Percentiles rank a stretch among this genome's conserved stretches.
Evolutionary conservation across 2,113 vertebrate species (phyloP).

Genomic region (Eubucco bourcierii): DNA sequence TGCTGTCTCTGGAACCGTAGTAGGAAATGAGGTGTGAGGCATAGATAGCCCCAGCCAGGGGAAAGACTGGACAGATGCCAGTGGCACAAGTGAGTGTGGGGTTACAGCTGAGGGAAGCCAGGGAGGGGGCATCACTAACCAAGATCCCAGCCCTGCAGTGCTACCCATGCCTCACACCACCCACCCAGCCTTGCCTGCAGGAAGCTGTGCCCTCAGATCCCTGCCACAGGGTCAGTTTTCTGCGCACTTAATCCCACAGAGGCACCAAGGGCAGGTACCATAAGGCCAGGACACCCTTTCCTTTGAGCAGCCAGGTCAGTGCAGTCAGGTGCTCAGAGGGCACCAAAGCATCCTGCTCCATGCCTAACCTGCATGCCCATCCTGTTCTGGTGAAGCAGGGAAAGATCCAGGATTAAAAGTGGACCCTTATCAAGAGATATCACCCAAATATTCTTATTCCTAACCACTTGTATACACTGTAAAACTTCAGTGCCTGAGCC

Average conservation of each 20-base stretch:
- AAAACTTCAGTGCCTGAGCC: not conserved
- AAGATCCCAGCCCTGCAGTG: not conserved
- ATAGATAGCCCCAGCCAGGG: not conserved
- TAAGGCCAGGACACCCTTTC: accelerated
- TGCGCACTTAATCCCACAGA: not conserved
- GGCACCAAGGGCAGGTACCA: not conserved
- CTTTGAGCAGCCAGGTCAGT: not conserved
- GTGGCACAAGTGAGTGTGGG: not conserved
- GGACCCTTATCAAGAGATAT: not conserved
- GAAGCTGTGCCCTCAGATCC: not conserved
- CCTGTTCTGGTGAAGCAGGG: not conserved
- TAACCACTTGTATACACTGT: not conserved
- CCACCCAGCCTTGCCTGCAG: accelerated
- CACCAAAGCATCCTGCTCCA: not conserved
- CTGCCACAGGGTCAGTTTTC: not conserved
- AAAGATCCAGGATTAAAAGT: not conserved
- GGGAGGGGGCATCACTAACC: not conserved
- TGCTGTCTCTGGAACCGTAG: accelerated
- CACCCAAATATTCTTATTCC: not conserved
- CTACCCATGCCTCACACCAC: accelerated
- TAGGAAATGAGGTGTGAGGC: not conserved
- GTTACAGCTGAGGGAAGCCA: not conserved
- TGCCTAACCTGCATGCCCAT: accelerated
- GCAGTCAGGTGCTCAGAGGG: not conserved
- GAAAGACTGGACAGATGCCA: not conserved